Conservation (phyloP, 2,888 invertebrate genomes). For the Drosophila neonasuta region DNA sequence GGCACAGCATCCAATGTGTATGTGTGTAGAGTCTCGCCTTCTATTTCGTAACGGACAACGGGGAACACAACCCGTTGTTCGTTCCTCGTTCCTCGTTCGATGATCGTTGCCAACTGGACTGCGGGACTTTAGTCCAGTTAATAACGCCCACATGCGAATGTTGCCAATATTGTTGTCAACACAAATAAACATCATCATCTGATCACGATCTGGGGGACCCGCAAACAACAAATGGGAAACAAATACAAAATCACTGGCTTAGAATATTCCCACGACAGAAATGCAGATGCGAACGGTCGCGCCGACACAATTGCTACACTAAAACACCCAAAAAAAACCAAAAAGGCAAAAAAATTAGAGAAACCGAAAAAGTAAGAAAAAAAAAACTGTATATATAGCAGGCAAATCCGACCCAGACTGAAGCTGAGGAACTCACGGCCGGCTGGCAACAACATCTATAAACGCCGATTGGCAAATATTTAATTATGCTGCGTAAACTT, state of each 20-base stretch:
- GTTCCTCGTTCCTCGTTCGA: background rate
- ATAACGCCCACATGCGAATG: conserved; percentile 20
- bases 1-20: conserved; percentile 46
- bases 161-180: conserved; percentile 69
- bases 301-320: conserved; percentile 53
- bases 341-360: conserved; percentile 42
- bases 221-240: conserved; percentile 21
- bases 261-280: conserved; percentile 69
- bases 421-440: conserved; percentile 7
- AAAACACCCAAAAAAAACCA: conserved; percentile 10
- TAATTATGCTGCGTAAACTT: conserved; percentile 76
- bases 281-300: conserved; percentile 41
- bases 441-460: conserved; percentile 65
- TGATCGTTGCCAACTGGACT: conserved; percentile 1
- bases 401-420: conserved; percentile 39
- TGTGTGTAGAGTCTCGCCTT: conserved; percentile 26
- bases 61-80: conserved; percentile 25
- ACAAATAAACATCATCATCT: conserved; percentile 72
- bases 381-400: conserved; percentile 11
- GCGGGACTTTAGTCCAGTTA: background rate
- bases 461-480: conserved; percentile 77
- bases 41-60: conserved; percentile 68
- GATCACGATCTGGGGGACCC: conserved; percentile 34
- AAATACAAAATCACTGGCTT: conserved; percentile 36
- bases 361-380: conserved; percentile 28